Conservation (phyloP, 1,140 invertebrate species). For the Saxidomus purpurata region DNA sequence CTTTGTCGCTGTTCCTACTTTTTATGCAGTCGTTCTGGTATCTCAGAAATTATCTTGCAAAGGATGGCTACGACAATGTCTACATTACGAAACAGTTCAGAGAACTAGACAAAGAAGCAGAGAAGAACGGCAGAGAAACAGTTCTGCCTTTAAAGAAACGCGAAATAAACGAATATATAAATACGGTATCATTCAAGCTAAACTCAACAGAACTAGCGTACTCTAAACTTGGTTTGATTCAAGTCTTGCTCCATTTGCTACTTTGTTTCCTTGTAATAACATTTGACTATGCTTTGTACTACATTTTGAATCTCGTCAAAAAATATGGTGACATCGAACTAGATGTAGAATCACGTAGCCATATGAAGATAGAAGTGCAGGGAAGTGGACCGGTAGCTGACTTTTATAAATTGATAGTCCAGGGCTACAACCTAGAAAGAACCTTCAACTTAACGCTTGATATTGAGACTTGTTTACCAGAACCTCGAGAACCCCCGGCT, state of each 20-base stretch:
- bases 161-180: slow-evolving; percentile 55
- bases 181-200: slow-evolving; percentile 31
- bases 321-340: slow-evolving; percentile 61
- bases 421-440: slow-evolving; percentile 38
- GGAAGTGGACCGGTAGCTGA: slow-evolving; percentile 62
- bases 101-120: slow-evolving; percentile 42
- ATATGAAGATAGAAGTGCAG: slow-evolving; percentile 33
- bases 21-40: slow-evolving; percentile 60
- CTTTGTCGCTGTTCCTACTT: slow-evolving; percentile 49
- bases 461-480: slow-evolving; percentile 57
- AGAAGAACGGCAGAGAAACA: neutral
- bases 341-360: slow-evolving; percentile 25
- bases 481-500: slow-evolving; percentile 6
- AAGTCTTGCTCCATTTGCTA: slow-evolving; percentile 62
- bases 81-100: slow-evolving; percentile 63
- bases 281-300: slow-evolving; percentile 67
- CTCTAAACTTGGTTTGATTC: slow-evolving; percentile 59
- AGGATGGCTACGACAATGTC: slow-evolving; percentile 65
- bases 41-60: slow-evolving; percentile 56
- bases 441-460: slow-evolving; percentile 28
- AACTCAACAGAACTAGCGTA: slow-evolving; percentile 19
- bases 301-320: slow-evolving; percentile 47
- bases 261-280: slow-evolving; percentile 40
- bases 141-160: slow-evolving; percentile 63
- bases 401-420: slow-evolving; percentile 55